Evolutionary conservation across 92 coral and sea anemone genomes (phyloP), one percentile per base, ranked within the genome.

Genomic region (Blastomussa wellsi): DNA sequence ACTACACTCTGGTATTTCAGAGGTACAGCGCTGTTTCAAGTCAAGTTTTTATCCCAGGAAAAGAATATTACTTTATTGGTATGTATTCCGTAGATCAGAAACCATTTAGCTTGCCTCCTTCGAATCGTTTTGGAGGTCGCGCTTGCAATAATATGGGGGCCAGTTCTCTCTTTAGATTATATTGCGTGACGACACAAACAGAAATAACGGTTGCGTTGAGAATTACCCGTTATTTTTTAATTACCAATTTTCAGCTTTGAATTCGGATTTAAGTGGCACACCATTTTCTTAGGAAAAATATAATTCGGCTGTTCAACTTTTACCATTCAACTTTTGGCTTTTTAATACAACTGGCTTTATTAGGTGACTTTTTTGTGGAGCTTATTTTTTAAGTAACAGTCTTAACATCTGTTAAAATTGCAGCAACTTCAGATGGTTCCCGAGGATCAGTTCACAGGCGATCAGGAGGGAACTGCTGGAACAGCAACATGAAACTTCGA

Each of bases 351-450:
- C n/a, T n/a, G n/a, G 5, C 12, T 57, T 57, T 29, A 57, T n/a
- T 57, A 13, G 0, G n/a, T 22, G 12, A 26, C 31, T 9, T n/a
- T 33, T 19, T 28, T 31, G 47, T 22, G 12, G 31, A 53, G 49
- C 22, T 24, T 24, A 22, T 53, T 12, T 44, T 39, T 17, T 32
- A 8, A 31, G 5, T 49, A 33, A 76, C 24, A 12, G 13, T 73
- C 41, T n/a, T n/a, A n/a, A n/a, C 10, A 24, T 73, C 65, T 51
- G 37, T 48, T 52, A 15, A 26, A 42, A 51, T 82, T 88, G 38
- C 87, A 91, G 94, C 92, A 7, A 91, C 94, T 31, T 91, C 94
- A 4, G 90, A 85, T 81, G 94, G 94, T 29, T 80, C 94, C 31
- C 87, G 31, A 26, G 85, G 57, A n/a, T 91, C 94, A 32, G 74